These are phyloP conservation scores for Orthosia cruda DNA, from an alignment of 2,888 invertebrate genomes.

Conservation along the genomic window DNA sequence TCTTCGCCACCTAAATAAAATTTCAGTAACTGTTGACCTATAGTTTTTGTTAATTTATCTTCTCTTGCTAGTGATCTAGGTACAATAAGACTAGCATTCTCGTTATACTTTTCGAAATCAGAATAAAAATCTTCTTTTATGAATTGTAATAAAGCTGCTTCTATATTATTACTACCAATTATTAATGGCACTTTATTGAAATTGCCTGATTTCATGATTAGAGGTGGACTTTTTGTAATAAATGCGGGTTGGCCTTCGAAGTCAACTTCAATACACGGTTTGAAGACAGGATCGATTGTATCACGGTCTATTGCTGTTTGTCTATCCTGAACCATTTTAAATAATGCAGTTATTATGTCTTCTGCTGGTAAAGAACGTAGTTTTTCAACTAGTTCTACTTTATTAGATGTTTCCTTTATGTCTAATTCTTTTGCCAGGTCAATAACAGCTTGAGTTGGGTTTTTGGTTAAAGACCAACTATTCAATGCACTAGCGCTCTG, in stretches of 20 bases:
- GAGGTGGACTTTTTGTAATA: conserved; percentile 83
- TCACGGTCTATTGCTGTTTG: conserved; percentile 66
- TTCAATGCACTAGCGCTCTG: conserved; percentile 88
- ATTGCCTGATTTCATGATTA: conserved; percentile 85
- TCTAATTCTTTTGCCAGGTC: conserved; percentile 81
- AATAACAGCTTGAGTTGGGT: conserved; percentile 79
- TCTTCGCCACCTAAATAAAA: conserved; percentile 85
- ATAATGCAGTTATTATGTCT: conserved; percentile 78
- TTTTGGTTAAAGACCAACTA: conserved; percentile 84
- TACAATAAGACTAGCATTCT: conserved; percentile 80
- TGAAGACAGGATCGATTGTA: conserved; percentile 81
- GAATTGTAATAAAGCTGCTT: conserved; percentile 80
- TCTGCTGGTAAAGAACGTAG: conserved; percentile 75
- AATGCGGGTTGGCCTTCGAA: conserved; percentile 87
- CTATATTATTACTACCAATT: conserved; percentile 86
- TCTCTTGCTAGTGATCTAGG: conserved; percentile 81
- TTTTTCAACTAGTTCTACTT: conserved; percentile 83
- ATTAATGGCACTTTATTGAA: conserved; percentile 88
- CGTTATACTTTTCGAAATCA: conserved; percentile 83
- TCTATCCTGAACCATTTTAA: conserved; percentile 58
- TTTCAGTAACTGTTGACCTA: conserved; percentile 82
- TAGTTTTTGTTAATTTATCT: conserved; percentile 74
- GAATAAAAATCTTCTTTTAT: conserved; percentile 78
- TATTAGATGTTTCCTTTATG: conserved; percentile 76
- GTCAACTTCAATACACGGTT: conserved; percentile 87